Percentiles rank a stretch among this genome's conserved stretches.
These are phyloP conservation scores for Drosophila kuntzei DNA, from an alignment of 2,888 invertebrate species.

Conservation along the genomic window DNA sequence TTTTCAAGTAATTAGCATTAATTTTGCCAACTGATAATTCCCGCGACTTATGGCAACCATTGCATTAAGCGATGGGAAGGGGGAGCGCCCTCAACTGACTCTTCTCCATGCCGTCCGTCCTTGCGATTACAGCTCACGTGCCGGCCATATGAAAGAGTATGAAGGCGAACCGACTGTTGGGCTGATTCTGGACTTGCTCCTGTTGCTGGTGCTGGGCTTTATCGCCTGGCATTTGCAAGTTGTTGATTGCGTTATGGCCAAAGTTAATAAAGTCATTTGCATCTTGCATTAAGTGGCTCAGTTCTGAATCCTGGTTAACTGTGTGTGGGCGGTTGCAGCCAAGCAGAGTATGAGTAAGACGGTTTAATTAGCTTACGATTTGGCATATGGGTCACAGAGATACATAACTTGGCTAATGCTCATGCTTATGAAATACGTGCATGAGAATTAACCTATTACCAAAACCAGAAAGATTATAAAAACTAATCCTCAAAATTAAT, in stretches of 20 bases:
- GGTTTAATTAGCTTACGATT: slow-evolving; percentile 40
- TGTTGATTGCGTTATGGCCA: slow-evolving; percentile 73
- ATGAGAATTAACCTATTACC: neutral
- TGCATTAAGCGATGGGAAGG: slow-evolving; percentile 15
- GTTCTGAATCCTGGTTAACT: slow-evolving; percentile 31
- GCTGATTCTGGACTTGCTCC: slow-evolving; percentile 14
- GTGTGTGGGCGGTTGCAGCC: neutral
- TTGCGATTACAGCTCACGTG: slow-evolving; percentile 14
- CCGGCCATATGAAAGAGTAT: slow-evolving; percentile 29
- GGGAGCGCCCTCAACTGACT: neutral
- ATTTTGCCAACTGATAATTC: slow-evolving; percentile 81
- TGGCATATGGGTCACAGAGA: slow-evolving; percentile 33
- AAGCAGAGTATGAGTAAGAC: slow-evolving; percentile 24
- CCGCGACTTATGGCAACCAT: slow-evolving; percentile 51
- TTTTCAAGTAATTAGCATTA: slow-evolving; percentile 84
- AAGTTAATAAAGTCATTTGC: slow-evolving; percentile 79
- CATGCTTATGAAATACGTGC: slow-evolving; percentile 1
- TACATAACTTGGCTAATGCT: slow-evolving; percentile 8
- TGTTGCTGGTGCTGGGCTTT: slow-evolving; percentile 42
- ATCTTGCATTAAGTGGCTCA: slow-evolving; percentile 73
- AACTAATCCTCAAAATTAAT: slow-evolving; percentile 40
- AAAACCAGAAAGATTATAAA: slow-evolving; percentile 10
- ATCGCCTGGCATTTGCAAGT: slow-evolving; percentile 60
- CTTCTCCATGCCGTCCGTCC: neutral
- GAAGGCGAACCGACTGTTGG: slow-evolving; percentile 16